Conservation (phyloP, 2,888 invertebrate species). For the Nephrocerus scutellatus region DNA sequence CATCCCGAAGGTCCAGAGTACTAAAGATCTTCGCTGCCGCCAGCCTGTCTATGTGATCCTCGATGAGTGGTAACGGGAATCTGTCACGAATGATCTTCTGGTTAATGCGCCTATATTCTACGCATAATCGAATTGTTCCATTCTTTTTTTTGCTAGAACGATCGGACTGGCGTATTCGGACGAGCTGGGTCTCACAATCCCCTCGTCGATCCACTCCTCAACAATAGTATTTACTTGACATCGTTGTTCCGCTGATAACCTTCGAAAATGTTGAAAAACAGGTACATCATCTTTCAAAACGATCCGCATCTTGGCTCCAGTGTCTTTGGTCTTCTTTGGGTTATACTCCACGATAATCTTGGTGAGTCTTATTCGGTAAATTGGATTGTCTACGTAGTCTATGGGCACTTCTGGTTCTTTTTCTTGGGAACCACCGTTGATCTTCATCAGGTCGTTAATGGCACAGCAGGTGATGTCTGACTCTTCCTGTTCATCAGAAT, state of each 20-base stretch:
- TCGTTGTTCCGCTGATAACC: constrained; percentile 5
- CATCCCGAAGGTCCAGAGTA: constrained; percentile 30
- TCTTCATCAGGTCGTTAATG: constrained; percentile 3
- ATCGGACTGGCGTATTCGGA: constrained; percentile 26
- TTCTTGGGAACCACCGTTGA: background rate
- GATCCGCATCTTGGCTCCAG: constrained; percentile 5
- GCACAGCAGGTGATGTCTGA: too few relatives aligned
- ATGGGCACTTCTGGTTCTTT: background rate
- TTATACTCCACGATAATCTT: constrained; percentile 6
- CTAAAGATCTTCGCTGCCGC: constrained; percentile 26
- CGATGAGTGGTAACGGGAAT: constrained; percentile 26
- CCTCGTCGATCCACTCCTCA: constrained; percentile 3
- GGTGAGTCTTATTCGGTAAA: background rate
- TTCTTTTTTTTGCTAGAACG: constrained; percentile 24
- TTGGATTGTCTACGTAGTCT: constrained; percentile 1
- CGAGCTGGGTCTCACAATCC: constrained; percentile 11
- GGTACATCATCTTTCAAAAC: constrained; percentile 6
- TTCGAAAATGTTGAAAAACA: constrained; percentile 3
- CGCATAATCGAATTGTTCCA: constrained; percentile 19
- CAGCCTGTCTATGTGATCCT: constrained; percentile 29
- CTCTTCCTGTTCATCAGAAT: background rate
- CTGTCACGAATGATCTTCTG: constrained; percentile 20
- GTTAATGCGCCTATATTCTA: constrained; percentile 22
- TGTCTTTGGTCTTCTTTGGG: constrained; percentile 2
- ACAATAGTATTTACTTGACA: background rate